Base-by-base conservation (phyloP, 2,888 invertebrate genomes). In the Aradus depressus region DNA sequence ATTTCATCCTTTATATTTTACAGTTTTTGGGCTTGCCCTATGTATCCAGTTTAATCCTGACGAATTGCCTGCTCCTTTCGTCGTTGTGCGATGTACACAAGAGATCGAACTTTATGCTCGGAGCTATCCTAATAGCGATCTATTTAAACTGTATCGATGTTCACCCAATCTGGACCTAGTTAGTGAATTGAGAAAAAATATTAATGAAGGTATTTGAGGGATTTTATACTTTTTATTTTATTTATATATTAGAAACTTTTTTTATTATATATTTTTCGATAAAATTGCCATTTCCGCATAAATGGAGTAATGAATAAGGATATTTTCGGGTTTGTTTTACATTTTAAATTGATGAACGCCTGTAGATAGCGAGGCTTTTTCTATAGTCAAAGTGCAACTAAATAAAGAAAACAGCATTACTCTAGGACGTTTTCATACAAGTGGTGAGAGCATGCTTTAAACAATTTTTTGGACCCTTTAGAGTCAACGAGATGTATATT, bases 91-190 rank as follows among this genome's bases (percentile, higher is more conserved):
- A 58, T 79, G 78, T 63, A 72, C 74, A 2, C 69, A 73, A 54
- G 78, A 77, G 61, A 69, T 84, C 48, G 82, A 83, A 65, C 67
- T 70, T 52, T 68, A 72, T 59, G 77, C 76, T 18, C 68, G 66
- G 57, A 70, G 70, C 58, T 61, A 65, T 42, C 64, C 69, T 53
- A 68, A 66, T 34, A 64, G 78, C 57, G 80, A 81, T 67, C 69
- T 83, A 51, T 79, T 82, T 63, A 77, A 76, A 64, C 70, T 80
- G 42, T 83, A 83, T 64, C 73, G 77, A 61, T 75, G 75, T 47
- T 74, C 78, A 55, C 74, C 78, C 42, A 71, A 74, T 38, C 70
- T 75, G 41, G 79, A 79, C 60, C 74, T 74, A 62, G 72, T 78
- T 50, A 70, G 72, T 60, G 73, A 75, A 60, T 66, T 81, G 53